Evolutionary conservation across 2,888 invertebrate species (phyloP).

Genomic region (Callimorpha dominula): DNA sequence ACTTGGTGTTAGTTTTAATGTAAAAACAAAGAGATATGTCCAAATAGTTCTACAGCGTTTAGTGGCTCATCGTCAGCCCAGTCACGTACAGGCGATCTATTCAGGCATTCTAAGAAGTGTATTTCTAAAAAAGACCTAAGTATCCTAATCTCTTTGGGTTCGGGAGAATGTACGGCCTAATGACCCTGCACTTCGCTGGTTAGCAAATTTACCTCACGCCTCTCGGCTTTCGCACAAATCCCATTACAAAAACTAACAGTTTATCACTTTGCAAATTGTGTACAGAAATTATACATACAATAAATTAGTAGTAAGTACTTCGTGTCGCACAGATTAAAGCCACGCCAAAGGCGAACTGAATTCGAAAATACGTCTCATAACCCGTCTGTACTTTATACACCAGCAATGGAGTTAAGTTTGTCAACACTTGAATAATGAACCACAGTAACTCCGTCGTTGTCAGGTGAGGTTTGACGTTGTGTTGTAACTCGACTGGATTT

Average conservation of each 20-base stretch:
- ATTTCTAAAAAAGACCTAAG: slow-evolving; percentile 3
- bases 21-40: not conserved
- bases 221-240: not conserved
- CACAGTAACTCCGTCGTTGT: slow-evolving; percentile 8
- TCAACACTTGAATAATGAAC: slow-evolving; percentile 20
- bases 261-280: not conserved
- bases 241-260: not conserved
- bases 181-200: not conserved
- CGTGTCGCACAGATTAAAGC: not conserved
- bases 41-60: not conserved
- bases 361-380: slow-evolving; percentile 5
- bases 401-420: slow-evolving; percentile 14
- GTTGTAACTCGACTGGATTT: slow-evolving; percentile 9
- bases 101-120: not conserved
- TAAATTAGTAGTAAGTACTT: not conserved
- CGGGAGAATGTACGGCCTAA: not conserved
- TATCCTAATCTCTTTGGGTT: slow-evolving; percentile 7
- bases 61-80: not conserved
- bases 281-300: not conserved
- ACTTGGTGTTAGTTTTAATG: too few relatives aligned
- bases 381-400: slow-evolving; percentile 1
- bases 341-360: not conserved
- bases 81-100: slow-evolving; percentile 5
- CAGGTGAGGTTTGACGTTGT: slow-evolving; percentile 2
- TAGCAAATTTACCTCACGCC: not conserved